Evolutionary conservation across 1,140 invertebrate species (phyloP).

Genomic region (Pteromalus puparum): DNA sequence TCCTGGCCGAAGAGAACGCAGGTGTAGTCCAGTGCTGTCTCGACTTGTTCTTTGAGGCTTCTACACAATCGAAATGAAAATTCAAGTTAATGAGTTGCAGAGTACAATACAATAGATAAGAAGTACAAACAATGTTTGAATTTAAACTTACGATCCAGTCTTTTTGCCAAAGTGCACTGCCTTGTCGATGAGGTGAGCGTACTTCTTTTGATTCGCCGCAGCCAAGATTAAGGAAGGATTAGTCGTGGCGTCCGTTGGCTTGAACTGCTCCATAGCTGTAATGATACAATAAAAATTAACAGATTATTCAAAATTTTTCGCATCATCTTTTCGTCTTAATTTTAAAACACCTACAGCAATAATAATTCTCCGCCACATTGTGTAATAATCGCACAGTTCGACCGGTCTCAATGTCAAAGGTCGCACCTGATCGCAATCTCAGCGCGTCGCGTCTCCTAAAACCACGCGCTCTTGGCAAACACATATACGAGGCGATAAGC

Average conservation of each 20-base stretch:
- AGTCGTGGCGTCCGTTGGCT: conserved; percentile 99
- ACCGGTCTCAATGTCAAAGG: neutral
- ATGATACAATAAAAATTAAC: too few relatives aligned
- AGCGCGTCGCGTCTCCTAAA: neutral
- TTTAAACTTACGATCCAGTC: conserved; percentile 77
- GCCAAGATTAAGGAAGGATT: conserved; percentile 98
- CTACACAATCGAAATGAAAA: conserved; percentile 73
- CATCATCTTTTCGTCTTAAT: too few relatives aligned
- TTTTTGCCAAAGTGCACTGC: conserved; percentile 92
- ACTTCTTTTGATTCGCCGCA: conserved; percentile 94
- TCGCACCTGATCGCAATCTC: conserved; percentile 22
- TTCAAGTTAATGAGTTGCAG: neutral
- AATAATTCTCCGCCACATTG: too few relatives aligned
- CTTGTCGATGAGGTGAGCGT: conserved; percentile 91
- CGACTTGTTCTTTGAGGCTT: conserved; percentile 82
- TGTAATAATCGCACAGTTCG: too few relatives aligned
- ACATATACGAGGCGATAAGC: neutral
- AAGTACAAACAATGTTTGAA: neutral
- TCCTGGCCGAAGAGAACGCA: conserved; percentile 97
- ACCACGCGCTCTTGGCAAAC: too few relatives aligned
- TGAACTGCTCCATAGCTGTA: conserved; percentile 96
- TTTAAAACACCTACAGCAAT: too few relatives aligned
- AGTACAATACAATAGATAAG: neutral
- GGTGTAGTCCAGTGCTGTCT: conserved; percentile 92
- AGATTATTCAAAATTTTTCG: too few relatives aligned